Evolutionary conservation across 2,888 invertebrate species (phyloP).

Genomic region (Aspidapion aeneum): DNA sequence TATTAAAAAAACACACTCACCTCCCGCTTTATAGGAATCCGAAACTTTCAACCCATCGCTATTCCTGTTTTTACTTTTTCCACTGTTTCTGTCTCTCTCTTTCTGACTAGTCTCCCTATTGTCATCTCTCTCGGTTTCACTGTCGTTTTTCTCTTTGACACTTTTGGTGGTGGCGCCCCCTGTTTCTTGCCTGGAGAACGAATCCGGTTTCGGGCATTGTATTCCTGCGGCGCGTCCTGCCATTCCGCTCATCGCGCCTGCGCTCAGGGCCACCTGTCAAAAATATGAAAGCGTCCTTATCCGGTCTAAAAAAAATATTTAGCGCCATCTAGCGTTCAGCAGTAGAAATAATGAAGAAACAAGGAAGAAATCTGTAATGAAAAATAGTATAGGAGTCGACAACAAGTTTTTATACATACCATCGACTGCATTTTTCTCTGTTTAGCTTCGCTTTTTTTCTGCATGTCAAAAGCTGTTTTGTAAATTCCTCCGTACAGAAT

Average conservation of each 20-base stretch:
- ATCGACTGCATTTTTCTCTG: conserved; percentile 94
- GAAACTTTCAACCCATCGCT: conserved; percentile 33
- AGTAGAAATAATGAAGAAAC: too few species aligned
- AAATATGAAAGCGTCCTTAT: too few species aligned
- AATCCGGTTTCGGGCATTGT: conserved; percentile 63
- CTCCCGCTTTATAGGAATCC: conserved; percentile 35
- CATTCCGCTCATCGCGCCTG: conserved; percentile 86
- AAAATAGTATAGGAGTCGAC: too few species aligned
- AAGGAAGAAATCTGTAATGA: too few species aligned
- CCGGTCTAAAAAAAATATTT: too few species aligned
- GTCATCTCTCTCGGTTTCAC: background rate
- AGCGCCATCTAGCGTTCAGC: too few species aligned
- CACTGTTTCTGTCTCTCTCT: background rate
- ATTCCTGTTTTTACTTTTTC: conserved; percentile 31
- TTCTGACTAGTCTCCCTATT: background rate
- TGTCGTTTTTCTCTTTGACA: background rate
- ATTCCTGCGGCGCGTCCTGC: conserved; percentile 85
- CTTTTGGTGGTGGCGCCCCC: background rate
- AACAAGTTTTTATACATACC: conserved; percentile 51
- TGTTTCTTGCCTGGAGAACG: background rate
- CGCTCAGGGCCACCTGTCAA: conserved; percentile 68
- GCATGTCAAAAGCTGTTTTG: conserved; percentile 96
- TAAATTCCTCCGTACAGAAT: conserved; percentile 96
- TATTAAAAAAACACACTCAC: too few species aligned
- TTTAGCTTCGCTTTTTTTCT: conserved; percentile 94